phyloP scores from a whole-genome alignment of 2,113 vertebrate species.

The Ammospiza caudacuta region DNA sequence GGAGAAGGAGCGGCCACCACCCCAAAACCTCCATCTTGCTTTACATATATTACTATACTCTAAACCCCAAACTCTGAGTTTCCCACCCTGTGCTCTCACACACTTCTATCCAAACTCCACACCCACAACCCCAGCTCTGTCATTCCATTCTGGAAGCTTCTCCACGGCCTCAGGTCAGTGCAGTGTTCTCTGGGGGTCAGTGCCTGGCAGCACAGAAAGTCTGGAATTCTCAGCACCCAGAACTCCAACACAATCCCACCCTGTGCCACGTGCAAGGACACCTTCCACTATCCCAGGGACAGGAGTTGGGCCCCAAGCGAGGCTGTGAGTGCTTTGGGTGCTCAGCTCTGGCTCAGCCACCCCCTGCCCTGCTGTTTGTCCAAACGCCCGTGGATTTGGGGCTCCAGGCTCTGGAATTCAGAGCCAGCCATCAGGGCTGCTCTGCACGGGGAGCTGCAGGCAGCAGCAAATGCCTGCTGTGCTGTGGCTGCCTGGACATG shows the following conservation, averaged over 20 bases:
- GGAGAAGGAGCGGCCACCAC: too few relatives aligned
- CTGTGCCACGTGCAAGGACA: not conserved
- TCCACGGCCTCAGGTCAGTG: too few relatives aligned
- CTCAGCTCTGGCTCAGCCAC: not conserved
- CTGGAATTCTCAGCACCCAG: fast-evolving
- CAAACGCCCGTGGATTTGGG: not conserved
- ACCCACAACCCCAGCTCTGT: too few relatives aligned
- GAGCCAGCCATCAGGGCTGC: not conserved
- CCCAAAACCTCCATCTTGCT: too few relatives aligned
- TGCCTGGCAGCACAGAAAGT: too few relatives aligned
- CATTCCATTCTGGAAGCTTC: too few relatives aligned
- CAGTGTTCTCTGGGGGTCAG: too few relatives aligned
- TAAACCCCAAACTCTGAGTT: too few relatives aligned
- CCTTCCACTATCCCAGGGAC: not conserved
- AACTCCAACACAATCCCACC: not conserved
- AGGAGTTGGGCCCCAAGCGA: not conserved
- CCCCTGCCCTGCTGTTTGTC: not conserved
- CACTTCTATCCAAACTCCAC: too few relatives aligned
- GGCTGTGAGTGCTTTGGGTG: not conserved
- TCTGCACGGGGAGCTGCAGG: not conserved
- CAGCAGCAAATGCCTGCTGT: slow-evolving; percentile 40
- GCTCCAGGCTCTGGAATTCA: not conserved
- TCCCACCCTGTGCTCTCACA: too few relatives aligned
- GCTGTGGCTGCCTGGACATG: slow-evolving; percentile 44
- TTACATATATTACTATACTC: too few relatives aligned